These are phyloP conservation scores for Meloidogyne hapla DNA, from an alignment of 1,140 invertebrate genomes.

Conservation along the genomic window DNA sequence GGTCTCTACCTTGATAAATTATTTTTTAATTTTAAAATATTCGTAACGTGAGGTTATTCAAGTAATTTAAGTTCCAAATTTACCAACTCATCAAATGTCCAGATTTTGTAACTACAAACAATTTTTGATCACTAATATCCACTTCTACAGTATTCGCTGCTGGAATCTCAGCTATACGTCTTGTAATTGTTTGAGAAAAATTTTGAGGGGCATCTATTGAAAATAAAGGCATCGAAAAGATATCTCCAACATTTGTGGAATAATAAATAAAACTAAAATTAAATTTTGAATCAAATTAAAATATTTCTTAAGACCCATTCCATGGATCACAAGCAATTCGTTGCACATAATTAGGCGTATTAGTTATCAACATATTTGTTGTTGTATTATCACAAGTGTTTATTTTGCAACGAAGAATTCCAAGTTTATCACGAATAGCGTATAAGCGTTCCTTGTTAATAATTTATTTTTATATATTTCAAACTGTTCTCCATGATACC, in stretches of 20 bases:
- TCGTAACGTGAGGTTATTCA: too few relatives aligned
- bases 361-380: conserved; percentile 33
- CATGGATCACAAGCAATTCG: conserved; percentile 43
- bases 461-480: not conserved
- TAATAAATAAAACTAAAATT: conserved; percentile 46
- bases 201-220: conserved; percentile 40
- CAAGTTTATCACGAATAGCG: conserved; percentile 44
- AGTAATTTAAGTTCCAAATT: not conserved
- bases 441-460: conserved; percentile 36
- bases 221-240: conserved; percentile 50
- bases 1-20: conserved; percentile 29
- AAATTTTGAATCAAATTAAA: conserved; percentile 5
- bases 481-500: not conserved
- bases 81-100: conserved; percentile 34
- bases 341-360: conserved; percentile 37
- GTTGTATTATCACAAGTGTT: conserved; percentile 33
- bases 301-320: conserved; percentile 47
- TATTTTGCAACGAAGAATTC: conserved; percentile 39
- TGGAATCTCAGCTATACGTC: conserved; percentile 44
- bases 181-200: conserved; percentile 44
- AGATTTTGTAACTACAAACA: conserved; percentile 45
- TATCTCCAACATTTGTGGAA: conserved; percentile 41
- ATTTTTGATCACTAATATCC: conserved; percentile 37
- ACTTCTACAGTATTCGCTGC: conserved; percentile 38
- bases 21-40: not conserved